Evolutionary conservation across 64 coral and sea anemone species (phyloP), one percentile per base, ranked within the genome.

Genomic region (Montipora sp.): DNA sequence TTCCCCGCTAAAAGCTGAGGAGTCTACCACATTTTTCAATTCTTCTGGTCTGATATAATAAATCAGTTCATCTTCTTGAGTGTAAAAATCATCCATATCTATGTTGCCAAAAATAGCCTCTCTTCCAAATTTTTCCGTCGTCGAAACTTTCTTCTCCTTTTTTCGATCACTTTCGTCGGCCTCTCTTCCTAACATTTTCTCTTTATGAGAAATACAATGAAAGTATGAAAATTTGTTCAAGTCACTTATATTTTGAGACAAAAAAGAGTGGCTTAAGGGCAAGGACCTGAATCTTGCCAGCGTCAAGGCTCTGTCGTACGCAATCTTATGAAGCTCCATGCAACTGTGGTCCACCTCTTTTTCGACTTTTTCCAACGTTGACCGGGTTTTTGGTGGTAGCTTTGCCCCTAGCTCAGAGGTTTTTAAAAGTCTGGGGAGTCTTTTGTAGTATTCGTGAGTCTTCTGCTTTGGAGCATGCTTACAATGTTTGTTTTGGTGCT

Each of bases 41-140:
- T 96, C 88, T 67, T 94, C 88, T 66, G 91, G 88, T 65, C 92
- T 92, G 50, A 98, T 88, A 16, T 71, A 98, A 88, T 98, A 98
- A 24, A 98, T 84, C 48, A 98, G 72, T 77, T 98, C 95, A 75
- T 98, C 95, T 72, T 84, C 90, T 74, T 84, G 92, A 3, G 15
- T 71, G 78, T 98, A 98, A 77, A 98, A 98, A 75, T 98, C 89
- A 79, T 94, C 90, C 95, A 98, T 98, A 22, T 98, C 95, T 60
- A 98, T 50, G 8, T 89, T 85, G 27, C 95, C 95, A 65, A 98
- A 93, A 78, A 98, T 98, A 9, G 76, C 76, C 55, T 90, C 70
- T 43, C 80, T 47, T 51, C 91, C 91, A 49, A 24, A 10, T 11
- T 47, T 24, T 7, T 75, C 3, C 45, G 16, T 73, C 8, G 46